phyloP scores from a whole-genome alignment of 2,113 vertebrate species.

The Campylorhamphus procurvoides region DNA sequence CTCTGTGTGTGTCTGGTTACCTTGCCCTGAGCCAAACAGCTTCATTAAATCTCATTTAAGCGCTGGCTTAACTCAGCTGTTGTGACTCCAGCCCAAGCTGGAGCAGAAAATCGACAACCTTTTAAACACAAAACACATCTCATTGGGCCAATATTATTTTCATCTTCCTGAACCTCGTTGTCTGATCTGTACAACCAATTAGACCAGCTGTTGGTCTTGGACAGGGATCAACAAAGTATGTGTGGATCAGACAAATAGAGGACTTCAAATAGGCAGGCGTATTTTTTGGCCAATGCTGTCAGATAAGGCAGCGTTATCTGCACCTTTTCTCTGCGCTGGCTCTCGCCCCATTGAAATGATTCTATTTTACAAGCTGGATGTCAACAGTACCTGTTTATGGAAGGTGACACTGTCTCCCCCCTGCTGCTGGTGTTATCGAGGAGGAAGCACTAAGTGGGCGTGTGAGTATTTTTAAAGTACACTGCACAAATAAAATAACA shows the following conservation, averaged over 20 bases:
- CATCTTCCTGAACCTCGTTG: constrained; percentile 31
- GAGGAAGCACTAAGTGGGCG: constrained; percentile 77
- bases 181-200: constrained; percentile 32
- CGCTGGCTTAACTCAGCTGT: not conserved
- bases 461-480: constrained; percentile 60
- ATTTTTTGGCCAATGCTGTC: constrained; percentile 29
- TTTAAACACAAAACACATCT: not conserved
- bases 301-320: constrained; percentile 67
- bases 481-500: constrained; percentile 62
- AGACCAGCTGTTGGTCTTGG: constrained; percentile 49
- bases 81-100: constrained; percentile 38
- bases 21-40: constrained; percentile 37
- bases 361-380: constrained; percentile 53
- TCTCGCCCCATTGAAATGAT: constrained; percentile 24
- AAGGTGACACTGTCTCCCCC: constrained; percentile 49
- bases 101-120: constrained; percentile 35
- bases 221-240: not conserved
- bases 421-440: constrained; percentile 69
- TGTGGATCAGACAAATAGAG: constrained; percentile 24
- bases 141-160: constrained; percentile 20
- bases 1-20: constrained; percentile 30
- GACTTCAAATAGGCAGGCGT: constrained; percentile 61
- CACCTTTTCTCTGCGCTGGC: constrained; percentile 31
- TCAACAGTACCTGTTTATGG: constrained; percentile 77
- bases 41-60: constrained; percentile 17